Evolutionary conservation across 2,113 vertebrate genomes (phyloP).

Genomic region (Poeciliopsis prolifica): DNA sequence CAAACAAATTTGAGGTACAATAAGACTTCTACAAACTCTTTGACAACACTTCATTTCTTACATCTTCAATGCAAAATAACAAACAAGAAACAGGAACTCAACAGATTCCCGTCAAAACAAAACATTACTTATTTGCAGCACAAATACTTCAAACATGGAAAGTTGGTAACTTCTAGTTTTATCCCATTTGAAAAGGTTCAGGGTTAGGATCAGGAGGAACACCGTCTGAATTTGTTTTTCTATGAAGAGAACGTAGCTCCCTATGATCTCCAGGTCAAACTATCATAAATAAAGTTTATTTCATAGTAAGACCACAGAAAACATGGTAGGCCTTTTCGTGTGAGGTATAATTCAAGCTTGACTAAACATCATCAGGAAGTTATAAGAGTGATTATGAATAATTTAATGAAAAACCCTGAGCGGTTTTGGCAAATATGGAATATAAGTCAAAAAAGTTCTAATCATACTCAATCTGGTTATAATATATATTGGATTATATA

Average conservation of each 20-base stretch:
- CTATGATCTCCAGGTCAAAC: background rate
- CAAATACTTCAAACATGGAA: background rate
- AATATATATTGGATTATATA: constrained; percentile 20
- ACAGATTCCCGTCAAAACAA: background rate
- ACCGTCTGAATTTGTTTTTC: too few relatives aligned
- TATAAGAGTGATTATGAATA: background rate
- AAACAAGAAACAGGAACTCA: background rate
- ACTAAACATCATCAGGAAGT: background rate
- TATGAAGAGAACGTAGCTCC: background rate
- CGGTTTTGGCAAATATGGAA: background rate
- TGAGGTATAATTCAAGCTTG: too few relatives aligned
- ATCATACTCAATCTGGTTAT: too few relatives aligned
- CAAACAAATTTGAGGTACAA: background rate
- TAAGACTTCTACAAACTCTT: background rate
- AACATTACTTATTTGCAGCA: background rate
- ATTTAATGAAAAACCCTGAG: background rate
- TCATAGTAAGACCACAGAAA: too few relatives aligned
- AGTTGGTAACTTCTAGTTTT: background rate
- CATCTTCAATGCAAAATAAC: background rate
- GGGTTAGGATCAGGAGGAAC: too few relatives aligned
- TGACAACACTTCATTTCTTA: background rate
- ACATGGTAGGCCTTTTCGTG: too few relatives aligned
- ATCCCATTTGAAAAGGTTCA: too few relatives aligned
- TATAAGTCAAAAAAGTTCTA: too few relatives aligned
- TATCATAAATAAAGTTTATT: too few relatives aligned